These are phyloP conservation scores for Phalacrocorax carbo DNA, from an alignment of 2,113 vertebrate species.

Conservation along the genomic window DNA sequence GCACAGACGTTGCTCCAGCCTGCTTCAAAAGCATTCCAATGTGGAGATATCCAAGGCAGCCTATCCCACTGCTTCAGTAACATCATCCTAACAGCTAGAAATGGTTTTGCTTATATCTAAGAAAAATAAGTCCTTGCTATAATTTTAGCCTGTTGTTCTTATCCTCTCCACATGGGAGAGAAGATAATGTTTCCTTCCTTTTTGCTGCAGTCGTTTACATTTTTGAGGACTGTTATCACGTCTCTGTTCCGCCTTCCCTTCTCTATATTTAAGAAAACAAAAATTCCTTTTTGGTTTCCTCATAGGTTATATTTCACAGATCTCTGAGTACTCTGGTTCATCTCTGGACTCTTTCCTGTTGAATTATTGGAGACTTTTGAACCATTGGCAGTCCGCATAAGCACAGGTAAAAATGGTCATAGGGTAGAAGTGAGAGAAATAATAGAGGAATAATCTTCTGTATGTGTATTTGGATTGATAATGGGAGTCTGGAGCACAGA, in stretches of 20 bases:
- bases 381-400: background rate
- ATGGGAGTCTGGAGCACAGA: background rate
- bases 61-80: background rate
- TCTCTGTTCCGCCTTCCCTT: conserved; percentile 28
- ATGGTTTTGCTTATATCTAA: background rate
- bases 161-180: conserved; percentile 42
- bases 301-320: conserved; percentile 29
- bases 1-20: background rate
- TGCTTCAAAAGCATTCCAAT: background rate
- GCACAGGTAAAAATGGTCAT: background rate
- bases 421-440: background rate
- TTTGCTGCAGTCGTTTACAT: conserved; percentile 52
- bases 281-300: conserved; percentile 14
- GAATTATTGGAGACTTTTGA: background rate
- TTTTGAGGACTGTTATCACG: conserved; percentile 63
- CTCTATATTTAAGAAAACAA: conserved; percentile 35
- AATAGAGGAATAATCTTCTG: background rate
- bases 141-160: conserved; percentile 46
- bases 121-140: background rate
- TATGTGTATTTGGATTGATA: background rate
- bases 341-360: background rate
- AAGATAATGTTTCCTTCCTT: conserved; percentile 55
- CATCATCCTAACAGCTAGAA: background rate
- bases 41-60: background rate
- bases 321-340: background rate